phyloP scores from a whole-genome alignment of 2,113 vertebrate species.

The Puma concolor region DNA sequence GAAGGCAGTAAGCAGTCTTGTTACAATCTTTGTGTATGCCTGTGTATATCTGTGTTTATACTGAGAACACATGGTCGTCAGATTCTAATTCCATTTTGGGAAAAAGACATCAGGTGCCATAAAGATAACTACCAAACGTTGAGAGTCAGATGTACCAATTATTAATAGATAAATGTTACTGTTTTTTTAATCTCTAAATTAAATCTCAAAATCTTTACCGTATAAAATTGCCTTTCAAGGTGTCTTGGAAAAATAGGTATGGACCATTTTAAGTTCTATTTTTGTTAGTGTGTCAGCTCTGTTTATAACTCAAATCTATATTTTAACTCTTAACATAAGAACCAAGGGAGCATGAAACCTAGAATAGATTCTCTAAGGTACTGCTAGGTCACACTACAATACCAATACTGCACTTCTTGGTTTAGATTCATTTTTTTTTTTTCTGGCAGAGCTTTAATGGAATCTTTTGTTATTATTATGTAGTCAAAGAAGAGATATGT shows the following conservation, averaged over 20 bases:
- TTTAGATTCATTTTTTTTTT: conserved; percentile 19
- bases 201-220: conserved; percentile 32
- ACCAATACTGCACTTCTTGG: background rate
- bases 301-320: conserved; percentile 49
- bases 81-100: conserved; percentile 46
- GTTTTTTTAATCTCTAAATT: background rate
- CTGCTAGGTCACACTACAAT: background rate
- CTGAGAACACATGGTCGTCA: background rate
- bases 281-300: conserved; percentile 35
- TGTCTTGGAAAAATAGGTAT: conserved; percentile 30
- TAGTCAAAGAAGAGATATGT: background rate
- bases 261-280: background rate
- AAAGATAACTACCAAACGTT: background rate
- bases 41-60: conserved; percentile 40
- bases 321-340: conserved; percentile 58
- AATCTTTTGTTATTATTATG: background rate
- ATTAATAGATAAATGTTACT: conserved; percentile 35
- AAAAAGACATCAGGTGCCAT: conserved; percentile 10
- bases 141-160: conserved; percentile 1
- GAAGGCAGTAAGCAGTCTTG: background rate
- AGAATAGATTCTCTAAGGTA: conserved; percentile 17
- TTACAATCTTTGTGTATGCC: background rate
- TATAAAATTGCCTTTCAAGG: conserved; percentile 44
- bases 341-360: conserved; percentile 35
- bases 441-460: background rate